Base-by-base conservation (phyloP, 1,140 invertebrate species). In the Zaprionus capensis region DNA sequence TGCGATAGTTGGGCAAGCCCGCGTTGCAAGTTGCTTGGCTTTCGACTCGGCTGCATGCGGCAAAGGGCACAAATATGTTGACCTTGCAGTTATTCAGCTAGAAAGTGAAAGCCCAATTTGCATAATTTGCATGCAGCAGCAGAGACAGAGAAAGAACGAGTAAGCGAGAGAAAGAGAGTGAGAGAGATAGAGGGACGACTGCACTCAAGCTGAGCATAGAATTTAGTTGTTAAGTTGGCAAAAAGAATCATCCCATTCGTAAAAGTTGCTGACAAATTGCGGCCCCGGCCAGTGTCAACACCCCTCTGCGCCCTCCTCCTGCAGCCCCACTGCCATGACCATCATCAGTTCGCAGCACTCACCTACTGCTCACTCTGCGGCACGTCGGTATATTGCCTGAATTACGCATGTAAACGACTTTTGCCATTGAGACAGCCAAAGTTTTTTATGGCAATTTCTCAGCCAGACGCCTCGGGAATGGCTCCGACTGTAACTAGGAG, bases 401-500 rank as follows among this genome's bases (percentile, higher is more conserved):
- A 88, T 82, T 68, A 78, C 72, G 80, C 56, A 82, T 79, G 76
- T 74, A 75, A 77, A 83, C 57, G 77, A 81, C 85, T 88, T 81
- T 81, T 73, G 78, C 85, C 84, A 88, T 84, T 90, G 85, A 88
- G 85, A 88, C 81, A 76, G 85, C 57, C 74, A 88, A 87, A 88
- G 84, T 88, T 88, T 58, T 69, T 88, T 90, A 88, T 82, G 80
- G 69, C 82, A 86, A 86, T 86, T 80, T 82, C 74, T 70, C 31
- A 76, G 67, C 58, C 85, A 88, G 84, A 88, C 81, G 71, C 72
- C 62, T 74, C 64, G 72, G 31, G 44, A 81, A 78, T 70, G 71
- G 65, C 49, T 24, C 24, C 22, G 22, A 2, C 12, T 44, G 20
- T 12, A n/a, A n/a, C n/a, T n/a, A 36, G 34, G 11, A 12, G 36